phyloP scores from a whole-genome alignment of 2,797 vertebrate genomes.

The Pristis pectinata region DNA sequence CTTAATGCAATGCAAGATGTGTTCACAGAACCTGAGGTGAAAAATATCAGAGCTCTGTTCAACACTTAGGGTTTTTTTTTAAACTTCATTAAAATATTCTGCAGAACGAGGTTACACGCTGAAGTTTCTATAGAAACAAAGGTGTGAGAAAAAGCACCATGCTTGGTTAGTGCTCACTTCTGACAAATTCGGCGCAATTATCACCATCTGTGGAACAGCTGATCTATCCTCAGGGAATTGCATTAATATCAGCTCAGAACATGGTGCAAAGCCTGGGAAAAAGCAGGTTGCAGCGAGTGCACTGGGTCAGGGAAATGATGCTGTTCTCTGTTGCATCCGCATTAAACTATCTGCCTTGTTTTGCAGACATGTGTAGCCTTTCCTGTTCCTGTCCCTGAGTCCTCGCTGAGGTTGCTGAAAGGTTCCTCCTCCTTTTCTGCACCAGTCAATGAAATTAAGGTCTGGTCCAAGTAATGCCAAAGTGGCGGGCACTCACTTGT shows the following conservation, averaged over 20 bases:
- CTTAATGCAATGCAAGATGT: neutral
- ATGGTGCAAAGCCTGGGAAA: neutral
- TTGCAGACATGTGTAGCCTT: neutral
- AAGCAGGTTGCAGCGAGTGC: neutral
- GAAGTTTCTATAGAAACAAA: slow-evolving; percentile 30
- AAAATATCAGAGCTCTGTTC: neutral
- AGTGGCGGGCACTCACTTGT: neutral
- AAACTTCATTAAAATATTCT: neutral
- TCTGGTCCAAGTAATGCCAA: neutral
- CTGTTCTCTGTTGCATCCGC: neutral
- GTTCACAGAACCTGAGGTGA: neutral
- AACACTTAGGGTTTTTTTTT: neutral
- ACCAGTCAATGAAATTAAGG: neutral
- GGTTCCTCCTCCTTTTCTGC: neutral
- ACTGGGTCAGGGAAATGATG: neutral
- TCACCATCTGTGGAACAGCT: slow-evolving; percentile 26
- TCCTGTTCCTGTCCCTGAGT: neutral
- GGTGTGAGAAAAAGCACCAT: neutral
- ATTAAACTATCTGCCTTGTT: neutral
- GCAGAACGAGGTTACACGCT: neutral
- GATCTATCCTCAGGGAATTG: neutral
- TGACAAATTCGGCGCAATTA: slow-evolving; percentile 9
- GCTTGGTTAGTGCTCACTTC: neutral
- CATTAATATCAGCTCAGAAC: neutral
- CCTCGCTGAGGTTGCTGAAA: neutral